A percentile compares a stretch with the other conserved stretches of the same genome.
Conservation (phyloP, 2,888 invertebrate genomes). For the Polyploca ridens region DNA sequence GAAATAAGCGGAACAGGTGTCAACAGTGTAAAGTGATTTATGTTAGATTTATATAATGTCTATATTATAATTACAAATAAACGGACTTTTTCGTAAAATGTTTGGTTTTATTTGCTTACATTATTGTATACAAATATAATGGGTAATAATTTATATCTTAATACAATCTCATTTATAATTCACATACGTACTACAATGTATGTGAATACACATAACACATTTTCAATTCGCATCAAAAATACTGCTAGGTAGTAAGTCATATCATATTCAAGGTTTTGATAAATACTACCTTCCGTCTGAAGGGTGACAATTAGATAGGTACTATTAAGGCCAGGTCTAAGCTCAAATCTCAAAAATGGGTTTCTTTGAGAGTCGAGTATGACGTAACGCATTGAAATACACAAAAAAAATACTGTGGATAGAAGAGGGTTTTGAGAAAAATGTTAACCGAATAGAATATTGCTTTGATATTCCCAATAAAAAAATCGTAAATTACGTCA, state of each 20-base stretch:
- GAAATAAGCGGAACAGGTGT: neutral
- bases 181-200: neutral
- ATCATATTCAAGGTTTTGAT: neutral
- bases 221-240: neutral
- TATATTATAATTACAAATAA: constrained; percentile 1
- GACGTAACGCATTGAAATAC: too few species aligned
- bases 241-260: too few species aligned
- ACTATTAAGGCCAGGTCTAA: too few species aligned
- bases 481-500: too few species aligned
- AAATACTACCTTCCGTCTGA: neutral
- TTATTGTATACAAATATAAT: neutral
- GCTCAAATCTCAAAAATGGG: too few species aligned
- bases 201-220: neutral
- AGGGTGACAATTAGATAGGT: too few species aligned
- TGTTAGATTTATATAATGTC: constrained; percentile 9
- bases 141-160: constrained; percentile 5
- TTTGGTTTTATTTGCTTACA: constrained; percentile 10
- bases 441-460: too few species aligned
- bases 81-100: constrained; percentile 5
- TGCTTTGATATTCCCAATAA: too few species aligned
- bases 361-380: too few species aligned
- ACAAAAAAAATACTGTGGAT: too few species aligned
- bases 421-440: too few species aligned
- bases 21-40: neutral
- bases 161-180: neutral